Evolutionary conservation across 2,113 vertebrate genomes (phyloP).

Genomic region (Sciurus niger): DNA sequence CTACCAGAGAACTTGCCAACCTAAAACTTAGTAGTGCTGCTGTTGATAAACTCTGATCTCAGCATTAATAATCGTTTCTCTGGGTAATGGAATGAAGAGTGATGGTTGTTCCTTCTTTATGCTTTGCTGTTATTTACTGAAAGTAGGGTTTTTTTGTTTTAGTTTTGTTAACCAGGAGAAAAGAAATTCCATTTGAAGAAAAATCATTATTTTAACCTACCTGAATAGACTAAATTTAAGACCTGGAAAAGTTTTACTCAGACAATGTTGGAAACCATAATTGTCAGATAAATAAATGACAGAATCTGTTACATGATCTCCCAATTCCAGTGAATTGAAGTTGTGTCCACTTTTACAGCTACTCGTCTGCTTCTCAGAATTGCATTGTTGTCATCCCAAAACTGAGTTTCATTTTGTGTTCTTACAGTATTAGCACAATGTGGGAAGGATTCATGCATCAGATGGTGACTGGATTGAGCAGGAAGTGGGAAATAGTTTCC

Average conservation of each 20-base stretch:
- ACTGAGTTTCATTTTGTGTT: conserved; percentile 25
- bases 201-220: neutral
- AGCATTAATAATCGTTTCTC: neutral
- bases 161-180: neutral
- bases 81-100: neutral
- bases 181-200: neutral
- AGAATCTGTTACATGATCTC: neutral
- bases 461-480: neutral
- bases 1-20: neutral
- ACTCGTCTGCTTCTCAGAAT: neutral
- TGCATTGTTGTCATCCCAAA: neutral
- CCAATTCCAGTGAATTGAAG: neutral
- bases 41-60: neutral
- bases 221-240: conserved; percentile 29
- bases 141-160: neutral
- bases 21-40: neutral
- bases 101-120: neutral
- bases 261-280: neutral
- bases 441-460: neutral
- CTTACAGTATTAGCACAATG: neutral
- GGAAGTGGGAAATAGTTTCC: neutral
- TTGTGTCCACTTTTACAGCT: neutral
- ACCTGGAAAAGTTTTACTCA: neutral
- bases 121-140: conserved; percentile 12
- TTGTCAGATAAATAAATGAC: neutral